These are phyloP conservation scores for Pentamera pediparva DNA, from an alignment of 53 echinoderm and acorn worm species.

Conservation along the genomic window DNA sequence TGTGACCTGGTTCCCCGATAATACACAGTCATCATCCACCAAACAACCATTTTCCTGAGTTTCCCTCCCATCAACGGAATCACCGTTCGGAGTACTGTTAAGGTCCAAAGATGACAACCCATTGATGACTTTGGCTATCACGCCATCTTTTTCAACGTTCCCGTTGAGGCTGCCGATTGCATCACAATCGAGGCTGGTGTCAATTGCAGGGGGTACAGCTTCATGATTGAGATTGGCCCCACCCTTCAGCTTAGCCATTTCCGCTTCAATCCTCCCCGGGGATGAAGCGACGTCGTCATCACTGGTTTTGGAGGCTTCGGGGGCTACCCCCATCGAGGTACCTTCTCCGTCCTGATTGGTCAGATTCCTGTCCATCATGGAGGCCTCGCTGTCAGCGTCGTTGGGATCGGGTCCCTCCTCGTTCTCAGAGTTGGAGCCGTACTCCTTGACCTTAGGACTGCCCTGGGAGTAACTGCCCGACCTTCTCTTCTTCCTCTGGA, in stretches of 20 bases:
- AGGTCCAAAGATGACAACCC: background rate
- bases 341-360: slow-evolving; percentile 15
- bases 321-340: slow-evolving; percentile 21
- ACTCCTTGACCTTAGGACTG: slow-evolving; percentile 24
- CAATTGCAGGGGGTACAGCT: too few relatives aligned
- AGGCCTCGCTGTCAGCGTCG: slow-evolving; percentile 97
- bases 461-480: slow-evolving; percentile 36
- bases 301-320: slow-evolving; percentile 2
- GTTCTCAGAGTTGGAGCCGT: slow-evolving; percentile 74
- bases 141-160: background rate
- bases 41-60: background rate
- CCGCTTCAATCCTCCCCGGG: background rate
- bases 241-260: slow-evolving; percentile 8
- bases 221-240: too few relatives aligned
- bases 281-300: slow-evolving; percentile 1
- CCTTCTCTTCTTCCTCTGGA: slow-evolving; percentile 43
- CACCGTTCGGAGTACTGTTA: slow-evolving; percentile 24
- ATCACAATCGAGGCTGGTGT: background rate
- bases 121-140: too few relatives aligned
- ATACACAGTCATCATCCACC: too few relatives aligned
- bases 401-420: slow-evolving; percentile 79
- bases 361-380: slow-evolving; percentile 73
- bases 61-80: background rate
- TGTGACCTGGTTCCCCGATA: too few relatives aligned
- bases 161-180: background rate